Evolutionary conservation across 2,113 vertebrate species (phyloP).

Genomic region (Corapipo altera): DNA sequence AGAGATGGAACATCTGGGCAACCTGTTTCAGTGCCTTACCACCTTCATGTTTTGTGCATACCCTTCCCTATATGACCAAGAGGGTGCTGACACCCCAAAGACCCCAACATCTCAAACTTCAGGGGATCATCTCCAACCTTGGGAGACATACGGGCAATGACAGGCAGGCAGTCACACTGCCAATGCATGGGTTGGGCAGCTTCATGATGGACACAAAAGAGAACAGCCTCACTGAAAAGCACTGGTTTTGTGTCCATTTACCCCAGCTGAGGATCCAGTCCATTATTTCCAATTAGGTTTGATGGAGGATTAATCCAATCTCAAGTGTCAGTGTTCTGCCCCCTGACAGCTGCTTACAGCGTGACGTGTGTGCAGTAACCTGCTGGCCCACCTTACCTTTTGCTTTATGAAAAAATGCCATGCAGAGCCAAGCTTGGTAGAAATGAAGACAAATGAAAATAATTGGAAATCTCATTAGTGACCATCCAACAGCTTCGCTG

Average conservation of each 20-base stretch:
- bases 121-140: neutral
- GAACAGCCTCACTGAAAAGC: neutral
- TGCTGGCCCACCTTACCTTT: neutral
- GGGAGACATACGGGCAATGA: accelerated
- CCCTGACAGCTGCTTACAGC: neutral
- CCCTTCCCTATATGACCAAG: neutral
- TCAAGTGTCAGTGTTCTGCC: neutral
- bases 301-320: constrained; percentile 6
- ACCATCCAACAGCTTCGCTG: neutral
- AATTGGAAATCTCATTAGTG: constrained; percentile 40
- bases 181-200: accelerated
- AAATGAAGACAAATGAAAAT: constrained; percentile 58
- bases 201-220: accelerated
- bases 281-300: constrained; percentile 15
- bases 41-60: neutral
- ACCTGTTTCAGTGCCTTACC: neutral
- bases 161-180: neutral
- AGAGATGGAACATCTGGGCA: neutral
- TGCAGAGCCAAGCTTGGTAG: neutral
- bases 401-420: neutral
- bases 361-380: neutral
- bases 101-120: neutral
- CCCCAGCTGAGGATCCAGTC: neutral
- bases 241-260: neutral
- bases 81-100: neutral